A percentile compares a stretch with the other conserved stretches of the same genome.
Conservation (phyloP, 2,113 vertebrate species). For the Corythoichthys intestinalis region DNA sequence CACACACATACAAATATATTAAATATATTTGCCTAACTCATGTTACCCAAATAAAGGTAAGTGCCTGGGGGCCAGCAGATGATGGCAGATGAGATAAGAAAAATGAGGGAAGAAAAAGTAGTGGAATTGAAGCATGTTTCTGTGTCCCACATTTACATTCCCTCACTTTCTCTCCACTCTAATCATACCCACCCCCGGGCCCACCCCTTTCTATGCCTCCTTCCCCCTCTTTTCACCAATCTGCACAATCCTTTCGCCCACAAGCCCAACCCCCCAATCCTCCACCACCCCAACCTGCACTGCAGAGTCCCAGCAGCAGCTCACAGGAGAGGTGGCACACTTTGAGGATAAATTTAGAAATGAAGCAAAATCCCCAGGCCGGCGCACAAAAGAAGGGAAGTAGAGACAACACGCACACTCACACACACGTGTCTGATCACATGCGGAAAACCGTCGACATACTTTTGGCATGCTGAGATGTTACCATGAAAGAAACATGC, state of each 20-base stretch:
- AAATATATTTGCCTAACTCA: constrained; percentile 33
- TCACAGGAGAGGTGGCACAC: constrained; percentile 91
- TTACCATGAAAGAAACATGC: constrained; percentile 7
- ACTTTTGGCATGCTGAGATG: constrained; percentile 1
- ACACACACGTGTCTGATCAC: constrained; percentile 28
- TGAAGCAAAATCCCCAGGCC: constrained; percentile 76
- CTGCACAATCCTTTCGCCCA: constrained; percentile 28
- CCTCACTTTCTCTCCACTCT: constrained; percentile 19
- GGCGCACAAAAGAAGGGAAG: constrained; percentile 43
- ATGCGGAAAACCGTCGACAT: constrained; percentile 16
- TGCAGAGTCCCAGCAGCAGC: constrained; percentile 80
- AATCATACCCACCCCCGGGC: constrained; percentile 12
- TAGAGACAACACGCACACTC: constrained; percentile 38
- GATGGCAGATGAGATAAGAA: constrained; percentile 80
- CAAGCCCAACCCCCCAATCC: constrained; percentile 11
- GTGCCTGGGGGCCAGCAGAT: constrained; percentile 39
- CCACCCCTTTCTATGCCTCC: neutral
- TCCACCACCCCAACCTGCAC: constrained; percentile 25
- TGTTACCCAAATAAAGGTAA: constrained; percentile 38
- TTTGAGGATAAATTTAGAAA: constrained; percentile 84
- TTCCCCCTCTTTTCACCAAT: constrained; percentile 29
- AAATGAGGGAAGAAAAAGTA: constrained; percentile 42
- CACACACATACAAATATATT: constrained; percentile 24
- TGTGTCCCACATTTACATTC: constrained; percentile 71
- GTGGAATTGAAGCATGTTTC: constrained; percentile 56